A percentile compares a stretch with the other conserved stretches of the same genome.
Conservation (phyloP, 2,113 vertebrate species). For the Lepidothrix coronata region DNA sequence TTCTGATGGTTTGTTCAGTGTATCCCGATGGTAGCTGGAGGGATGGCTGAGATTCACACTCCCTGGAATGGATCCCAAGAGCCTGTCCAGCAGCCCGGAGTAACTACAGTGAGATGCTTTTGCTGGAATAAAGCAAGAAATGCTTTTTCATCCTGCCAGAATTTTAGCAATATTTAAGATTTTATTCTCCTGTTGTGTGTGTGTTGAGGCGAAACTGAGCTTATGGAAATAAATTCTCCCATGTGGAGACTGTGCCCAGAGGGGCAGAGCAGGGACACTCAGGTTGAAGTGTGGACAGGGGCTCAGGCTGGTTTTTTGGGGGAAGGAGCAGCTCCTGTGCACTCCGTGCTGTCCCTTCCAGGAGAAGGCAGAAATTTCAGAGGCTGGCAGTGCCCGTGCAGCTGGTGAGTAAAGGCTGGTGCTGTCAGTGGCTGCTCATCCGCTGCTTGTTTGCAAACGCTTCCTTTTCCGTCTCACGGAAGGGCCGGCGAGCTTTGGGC, state of each 20-base stretch:
- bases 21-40: not conserved
- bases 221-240: not conserved
- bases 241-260: not conserved
- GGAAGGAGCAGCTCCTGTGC: not conserved
- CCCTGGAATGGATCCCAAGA: not conserved
- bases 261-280: not conserved
- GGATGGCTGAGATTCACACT: too few species aligned
- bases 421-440: not conserved
- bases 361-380: not conserved
- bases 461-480: rapidly evolving
- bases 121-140: not conserved
- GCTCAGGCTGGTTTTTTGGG: not conserved
- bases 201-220: not conserved
- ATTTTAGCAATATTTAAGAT: not conserved
- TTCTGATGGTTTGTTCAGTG: not conserved
- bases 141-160: not conserved
- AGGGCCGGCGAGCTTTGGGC: not conserved
- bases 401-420: not conserved
- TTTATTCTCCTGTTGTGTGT: not conserved
- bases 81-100: not conserved
- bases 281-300: not conserved
- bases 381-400: rapidly evolving
- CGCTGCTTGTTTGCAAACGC: rapidly evolving
- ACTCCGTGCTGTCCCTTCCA: not conserved
- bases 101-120: not conserved